Conservation (phyloP, 2,888 invertebrate genomes). For the Athalia cordata region DNA sequence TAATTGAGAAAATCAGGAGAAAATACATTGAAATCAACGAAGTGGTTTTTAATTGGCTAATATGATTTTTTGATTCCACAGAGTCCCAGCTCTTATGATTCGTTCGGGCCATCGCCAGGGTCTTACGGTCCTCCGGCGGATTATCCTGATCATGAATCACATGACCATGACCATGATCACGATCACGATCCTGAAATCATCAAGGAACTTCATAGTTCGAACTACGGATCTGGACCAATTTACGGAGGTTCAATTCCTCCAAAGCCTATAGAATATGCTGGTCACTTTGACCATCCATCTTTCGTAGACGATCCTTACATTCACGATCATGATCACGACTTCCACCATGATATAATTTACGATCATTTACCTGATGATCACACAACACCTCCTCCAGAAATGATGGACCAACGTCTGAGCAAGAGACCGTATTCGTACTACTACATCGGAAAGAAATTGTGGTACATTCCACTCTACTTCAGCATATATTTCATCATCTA, state of each 20-base stretch:
- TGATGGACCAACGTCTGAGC: constrained; percentile 68
- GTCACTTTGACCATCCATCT: constrained; percentile 55
- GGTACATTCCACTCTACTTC: constrained; percentile 85
- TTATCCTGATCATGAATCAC: constrained; percentile 14
- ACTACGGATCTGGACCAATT: constrained; percentile 38
- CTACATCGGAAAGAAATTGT: constrained; percentile 83
- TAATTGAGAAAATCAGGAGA: constrained; percentile 30
- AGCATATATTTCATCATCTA: constrained; percentile 81
- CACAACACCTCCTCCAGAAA: constrained; percentile 70
- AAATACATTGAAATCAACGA: not conserved
- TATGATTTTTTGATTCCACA: not conserved
- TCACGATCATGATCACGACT: constrained; percentile 74
- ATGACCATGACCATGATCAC: constrained; percentile 15
- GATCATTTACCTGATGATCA: constrained; percentile 72
- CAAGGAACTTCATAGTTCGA: constrained; percentile 5
- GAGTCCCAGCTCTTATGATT: constrained; percentile 32
- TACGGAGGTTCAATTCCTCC: constrained; percentile 54
- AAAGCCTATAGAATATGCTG: constrained; percentile 58
- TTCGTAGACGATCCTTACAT: constrained; percentile 65
- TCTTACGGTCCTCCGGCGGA: constrained; percentile 20
- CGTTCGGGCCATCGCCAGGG: constrained; percentile 21
- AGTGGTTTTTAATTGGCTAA: not conserved
- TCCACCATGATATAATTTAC: constrained; percentile 62
- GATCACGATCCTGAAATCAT: constrained; percentile 14
- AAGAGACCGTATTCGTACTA: constrained; percentile 81